Conservation (phyloP, 2,888 invertebrate species). For the Drosophila limbata region DNA sequence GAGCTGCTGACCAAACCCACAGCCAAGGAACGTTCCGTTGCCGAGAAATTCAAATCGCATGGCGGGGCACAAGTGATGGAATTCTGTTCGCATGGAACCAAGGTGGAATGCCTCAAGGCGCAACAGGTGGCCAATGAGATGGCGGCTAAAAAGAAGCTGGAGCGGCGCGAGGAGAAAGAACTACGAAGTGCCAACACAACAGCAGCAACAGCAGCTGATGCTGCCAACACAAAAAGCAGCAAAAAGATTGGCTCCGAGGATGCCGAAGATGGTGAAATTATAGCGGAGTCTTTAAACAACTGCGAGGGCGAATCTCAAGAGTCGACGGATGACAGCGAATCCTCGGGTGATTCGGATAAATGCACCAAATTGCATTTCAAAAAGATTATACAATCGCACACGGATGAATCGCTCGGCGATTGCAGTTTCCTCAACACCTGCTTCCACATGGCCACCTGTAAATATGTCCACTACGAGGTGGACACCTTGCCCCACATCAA, state of each 20-base stretch:
- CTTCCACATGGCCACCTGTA: constrained; percentile 99
- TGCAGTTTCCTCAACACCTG: constrained; percentile 99
- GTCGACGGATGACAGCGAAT: constrained; percentile 66
- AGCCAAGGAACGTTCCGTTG: constrained; percentile 97
- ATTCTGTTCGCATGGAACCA: constrained; percentile 98
- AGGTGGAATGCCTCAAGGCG: constrained; percentile 91
- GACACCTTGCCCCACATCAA: constrained; percentile 88
- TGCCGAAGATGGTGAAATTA: constrained; percentile 80
- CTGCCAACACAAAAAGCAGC: constrained; percentile 14
- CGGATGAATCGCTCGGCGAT: constrained; percentile 97
- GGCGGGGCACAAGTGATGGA: constrained; percentile 97
- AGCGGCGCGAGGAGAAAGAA: constrained; percentile 67
- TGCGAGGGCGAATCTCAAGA: constrained; percentile 70
- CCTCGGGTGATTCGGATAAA: constrained; percentile 84
- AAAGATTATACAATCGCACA: constrained; percentile 98
- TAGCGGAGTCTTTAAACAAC: constrained; percentile 65
- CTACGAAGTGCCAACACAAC: constrained; percentile 47
- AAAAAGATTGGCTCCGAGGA: constrained; percentile 62
- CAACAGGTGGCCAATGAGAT: constrained; percentile 85
- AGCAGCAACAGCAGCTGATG: constrained; percentile 15
- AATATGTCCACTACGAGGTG: constrained; percentile 99
- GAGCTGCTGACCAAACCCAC: constrained; percentile 97
- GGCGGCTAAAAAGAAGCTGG: constrained; percentile 83
- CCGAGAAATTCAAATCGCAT: constrained; percentile 97
- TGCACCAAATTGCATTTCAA: constrained; percentile 98